These are phyloP conservation scores for Tolypeutes matacus DNA, from an alignment of 2,797 vertebrate species.

Conservation along the genomic window DNA sequence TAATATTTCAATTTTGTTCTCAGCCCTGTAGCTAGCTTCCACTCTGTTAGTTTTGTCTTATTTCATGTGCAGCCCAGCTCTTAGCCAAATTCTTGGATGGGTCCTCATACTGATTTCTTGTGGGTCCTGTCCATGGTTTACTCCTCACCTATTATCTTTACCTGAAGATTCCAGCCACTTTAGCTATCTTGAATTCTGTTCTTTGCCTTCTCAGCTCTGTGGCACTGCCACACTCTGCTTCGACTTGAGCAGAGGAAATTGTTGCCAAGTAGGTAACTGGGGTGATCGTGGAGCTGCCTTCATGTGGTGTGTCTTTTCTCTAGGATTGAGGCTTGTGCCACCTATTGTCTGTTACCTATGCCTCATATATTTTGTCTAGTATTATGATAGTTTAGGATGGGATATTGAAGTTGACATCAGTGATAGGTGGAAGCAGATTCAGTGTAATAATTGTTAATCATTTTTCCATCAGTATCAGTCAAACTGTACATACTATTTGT, in stretches of 20 bases:
- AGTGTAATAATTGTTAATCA: too few relatives aligned
- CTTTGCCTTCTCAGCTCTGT: background rate
- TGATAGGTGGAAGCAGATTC: background rate
- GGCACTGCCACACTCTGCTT: background rate
- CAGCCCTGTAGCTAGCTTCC: background rate
- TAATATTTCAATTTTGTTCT: background rate
- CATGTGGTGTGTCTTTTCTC: background rate
- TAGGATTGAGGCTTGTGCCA: background rate
- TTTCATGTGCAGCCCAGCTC: background rate
- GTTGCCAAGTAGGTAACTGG: background rate
- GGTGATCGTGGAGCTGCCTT: background rate
- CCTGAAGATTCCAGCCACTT: background rate
- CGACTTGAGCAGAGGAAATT: background rate
- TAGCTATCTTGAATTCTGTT: background rate
- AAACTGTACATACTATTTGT: background rate
- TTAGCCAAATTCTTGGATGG: background rate
- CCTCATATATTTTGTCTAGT: background rate
- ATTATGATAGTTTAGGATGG: background rate
- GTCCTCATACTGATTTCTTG: background rate
- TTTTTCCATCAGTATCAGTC: background rate
- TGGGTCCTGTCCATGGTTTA: background rate
- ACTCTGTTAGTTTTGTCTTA: background rate
- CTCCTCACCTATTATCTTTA: background rate
- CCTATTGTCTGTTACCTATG: background rate
- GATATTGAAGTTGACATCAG: background rate